Percentiles rank a stretch among this genome's conserved stretches.
Evolutionary conservation across 2,888 invertebrate species (phyloP).

Genomic region (Thera britannica): DNA sequence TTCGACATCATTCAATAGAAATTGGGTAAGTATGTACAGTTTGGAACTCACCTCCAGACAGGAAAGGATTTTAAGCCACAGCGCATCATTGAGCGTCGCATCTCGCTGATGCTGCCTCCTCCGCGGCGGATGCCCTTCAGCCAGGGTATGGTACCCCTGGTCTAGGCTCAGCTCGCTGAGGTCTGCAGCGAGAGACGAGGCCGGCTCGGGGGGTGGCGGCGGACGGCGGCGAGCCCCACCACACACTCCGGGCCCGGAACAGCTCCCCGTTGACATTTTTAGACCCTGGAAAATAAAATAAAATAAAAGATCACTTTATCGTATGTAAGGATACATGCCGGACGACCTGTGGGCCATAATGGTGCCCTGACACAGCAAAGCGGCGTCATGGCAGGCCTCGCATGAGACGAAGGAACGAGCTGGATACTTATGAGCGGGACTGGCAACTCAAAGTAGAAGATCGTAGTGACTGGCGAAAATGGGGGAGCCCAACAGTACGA

Average conservation of each 20-base stretch:
- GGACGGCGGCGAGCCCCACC: conserved; percentile 75
- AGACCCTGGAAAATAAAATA: conserved; percentile 54
- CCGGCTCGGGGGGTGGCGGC: conserved; percentile 78
- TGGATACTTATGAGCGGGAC: no score
- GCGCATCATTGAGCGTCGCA: conserved; percentile 71
- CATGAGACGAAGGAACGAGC: no score
- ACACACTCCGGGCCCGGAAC: conserved; percentile 73
- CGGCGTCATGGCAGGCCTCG: no score
- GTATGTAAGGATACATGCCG: no score
- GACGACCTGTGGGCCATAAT: no score
- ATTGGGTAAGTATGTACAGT: no score
- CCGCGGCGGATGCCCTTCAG: conserved; percentile 86
- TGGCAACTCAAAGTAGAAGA: no score
- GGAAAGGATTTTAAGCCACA: conserved; percentile 75
- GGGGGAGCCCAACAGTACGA: no score
- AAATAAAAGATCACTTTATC: no score
- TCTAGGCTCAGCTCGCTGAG: conserved; percentile 88
- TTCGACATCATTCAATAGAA: no score
- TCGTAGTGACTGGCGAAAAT: no score
- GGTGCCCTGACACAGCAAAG: no score
- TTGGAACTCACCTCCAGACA: conserved; percentile 62
- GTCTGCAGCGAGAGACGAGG: conserved; percentile 74
- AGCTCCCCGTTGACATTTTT: conserved; percentile 74
- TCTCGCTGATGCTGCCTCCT: conserved; percentile 59
- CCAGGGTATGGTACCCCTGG: conserved; percentile 92